phyloP scores from a whole-genome alignment of 2,888 invertebrate species.

The Nomada goodeniana region DNA sequence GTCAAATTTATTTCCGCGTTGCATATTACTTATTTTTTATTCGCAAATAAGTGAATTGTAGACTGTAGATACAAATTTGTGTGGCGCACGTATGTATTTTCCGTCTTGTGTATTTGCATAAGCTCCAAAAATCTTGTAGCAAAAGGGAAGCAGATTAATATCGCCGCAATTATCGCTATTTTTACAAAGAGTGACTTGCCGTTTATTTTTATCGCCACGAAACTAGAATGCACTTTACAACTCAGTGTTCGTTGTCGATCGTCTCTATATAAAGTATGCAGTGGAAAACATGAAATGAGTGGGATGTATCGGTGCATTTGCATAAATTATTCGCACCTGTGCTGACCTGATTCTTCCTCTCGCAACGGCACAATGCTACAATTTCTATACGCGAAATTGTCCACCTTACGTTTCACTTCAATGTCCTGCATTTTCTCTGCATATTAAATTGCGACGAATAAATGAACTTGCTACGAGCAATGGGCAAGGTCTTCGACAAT shows the following conservation, averaged over 20 bases:
- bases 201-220: slow-evolving; percentile 47
- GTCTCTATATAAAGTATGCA: slow-evolving; percentile 47
- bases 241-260: slow-evolving; percentile 38
- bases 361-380: background rate
- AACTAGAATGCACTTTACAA: slow-evolving; percentile 46
- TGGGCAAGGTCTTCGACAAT: too few species aligned
- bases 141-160: slow-evolving; percentile 15
- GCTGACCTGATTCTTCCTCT: slow-evolving; percentile 25
- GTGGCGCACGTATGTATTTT: too few species aligned
- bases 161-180: slow-evolving; percentile 38
- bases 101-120: too few species aligned
- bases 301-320: slow-evolving; percentile 39
- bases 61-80: too few species aligned
- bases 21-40: too few species aligned
- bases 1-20: too few species aligned
- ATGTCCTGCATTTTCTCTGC: background rate
- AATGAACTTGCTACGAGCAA: too few species aligned
- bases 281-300: slow-evolving; percentile 28
- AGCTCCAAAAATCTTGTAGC: too few species aligned
- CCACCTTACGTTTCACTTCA: background rate
- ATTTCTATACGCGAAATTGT: slow-evolving; percentile 1
- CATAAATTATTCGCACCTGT: slow-evolving; percentile 49
- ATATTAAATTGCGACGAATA: too few species aligned
- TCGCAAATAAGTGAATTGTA: too few species aligned
- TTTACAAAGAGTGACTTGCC: slow-evolving; percentile 14